Evolutionary conservation across 2,113 vertebrate species (phyloP), one percentile per base, ranked within the genome.

Genomic region (Aplodontia rufa): DNA sequence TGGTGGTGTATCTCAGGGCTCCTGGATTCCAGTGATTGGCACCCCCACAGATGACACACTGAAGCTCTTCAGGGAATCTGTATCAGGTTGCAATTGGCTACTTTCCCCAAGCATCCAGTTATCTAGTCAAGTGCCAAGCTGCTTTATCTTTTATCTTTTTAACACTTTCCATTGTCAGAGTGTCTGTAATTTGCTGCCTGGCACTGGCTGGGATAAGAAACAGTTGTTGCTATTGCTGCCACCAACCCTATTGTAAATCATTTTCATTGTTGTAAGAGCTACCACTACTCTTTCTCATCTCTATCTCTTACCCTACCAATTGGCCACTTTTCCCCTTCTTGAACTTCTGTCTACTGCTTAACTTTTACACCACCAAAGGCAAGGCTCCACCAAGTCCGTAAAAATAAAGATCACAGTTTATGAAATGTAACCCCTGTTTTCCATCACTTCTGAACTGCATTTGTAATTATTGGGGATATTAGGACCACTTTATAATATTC

Each of bases 101-200:
- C 76, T 92, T 92, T 37, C 94, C 17, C 30, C 74, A 37, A 87
- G 85, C 78, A 71, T 86, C 42, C n/a, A 69, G 78, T 94, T 95
- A 97, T 96, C 85, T 86, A 58, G 93, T 3, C 49, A 82, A 94
- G 91, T 79, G 82, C 95, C 94, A 95, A 95, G 93, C 85, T 85
- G 68, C 69, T 79, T 37, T 90, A 95, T 96, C 96, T 96, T 95
- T 95, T 96, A 95, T 96, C 97, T 90, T 88, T 51, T 86, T 95
- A 92, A 97, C 91, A 95, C 85, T 96, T 96, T 47, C 76, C 24
- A 53, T 88, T 92, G 94, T 97, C 91, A 83, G 68, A 74, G 94
- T 74, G 91, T 88, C 94, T 97, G 86, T 75, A 79, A 28, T 94
- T 86, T 74, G 60, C 85, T 95, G 74, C 83, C 75, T 91, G 95